Base-by-base conservation (phyloP, 2,888 invertebrate species). In the Criorhina ranunculi region DNA sequence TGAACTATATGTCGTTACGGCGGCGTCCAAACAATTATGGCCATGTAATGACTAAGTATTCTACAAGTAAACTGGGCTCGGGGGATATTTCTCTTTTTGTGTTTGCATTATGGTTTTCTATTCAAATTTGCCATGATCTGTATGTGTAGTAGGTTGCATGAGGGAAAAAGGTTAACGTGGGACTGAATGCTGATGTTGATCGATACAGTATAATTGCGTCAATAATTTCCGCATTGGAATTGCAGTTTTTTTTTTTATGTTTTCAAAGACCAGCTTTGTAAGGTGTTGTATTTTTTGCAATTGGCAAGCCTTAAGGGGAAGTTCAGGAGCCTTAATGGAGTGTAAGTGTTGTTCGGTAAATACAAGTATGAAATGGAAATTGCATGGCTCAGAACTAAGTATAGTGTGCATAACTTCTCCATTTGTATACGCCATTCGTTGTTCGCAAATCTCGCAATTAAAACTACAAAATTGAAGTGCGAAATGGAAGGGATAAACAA, bases 1-100 rank as follows among this genome's bases (percentile, higher is more conserved):
- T 79, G 83, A 83, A 83, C 83, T 83, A 83, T 83, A 83, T 83
- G 83, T 69, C 73, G 72, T 83, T 83, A 73, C 73, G 69, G 78
- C 78, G 83, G 73, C 79, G 83, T 69, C 79, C 67, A 79, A 82
- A 78, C 72, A 82, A 78, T 82, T 82, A 83, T 79, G 79, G 79
- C 62, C 79, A 75, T 83, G 83, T 83, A 83, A 83, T 83, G 78
- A 69, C 79, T 75, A 75, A 79, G 72, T 79, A 78, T 83, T 73
- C 69, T 73, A 62, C 73, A 67, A 62, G 67, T 83, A 73, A 67
- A 59, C 66, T 64, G 59, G 49, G 70, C 42, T 51, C 42, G 51
- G 51, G 66, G 78, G 35, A 51, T 44, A 42, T 73, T 64, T 79
- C 51, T 57, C 49, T 69, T 69, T 83, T 55, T 73, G 35, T 83